Evolutionary conservation across 1,140 invertebrate species (phyloP).

Genomic region (Trichonephila clavipes): DNA sequence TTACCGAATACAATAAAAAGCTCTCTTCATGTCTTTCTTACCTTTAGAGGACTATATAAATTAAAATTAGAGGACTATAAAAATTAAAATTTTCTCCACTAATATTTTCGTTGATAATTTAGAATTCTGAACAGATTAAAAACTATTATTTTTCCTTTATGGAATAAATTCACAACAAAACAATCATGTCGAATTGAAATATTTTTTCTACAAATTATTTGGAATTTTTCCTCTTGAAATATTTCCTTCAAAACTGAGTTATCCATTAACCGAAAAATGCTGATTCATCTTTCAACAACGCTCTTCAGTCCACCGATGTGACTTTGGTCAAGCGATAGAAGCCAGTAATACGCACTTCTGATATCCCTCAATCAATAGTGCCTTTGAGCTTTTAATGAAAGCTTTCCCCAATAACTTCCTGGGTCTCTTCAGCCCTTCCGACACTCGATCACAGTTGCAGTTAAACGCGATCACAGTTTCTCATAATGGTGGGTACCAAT

Average conservation of each 20-base stretch:
- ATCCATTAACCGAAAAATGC: neutral
- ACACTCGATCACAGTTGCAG: neutral
- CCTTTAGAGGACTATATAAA: too few relatives aligned
- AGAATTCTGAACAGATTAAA: too few relatives aligned
- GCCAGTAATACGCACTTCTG: neutral
- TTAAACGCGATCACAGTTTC: neutral
- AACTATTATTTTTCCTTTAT: too few relatives aligned
- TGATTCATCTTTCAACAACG: neutral
- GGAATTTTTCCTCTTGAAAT: neutral
- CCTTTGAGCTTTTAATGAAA: slow-evolving; percentile 33
- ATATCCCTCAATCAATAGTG: slow-evolving; percentile 9
- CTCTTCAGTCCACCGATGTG: neutral
- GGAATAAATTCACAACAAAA: too few relatives aligned
- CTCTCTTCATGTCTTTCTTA: too few relatives aligned
- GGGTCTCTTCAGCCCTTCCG: neutral
- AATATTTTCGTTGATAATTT: too few relatives aligned
- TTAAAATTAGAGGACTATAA: too few relatives aligned
- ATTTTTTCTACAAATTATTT: neutral
- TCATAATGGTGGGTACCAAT: slow-evolving; percentile 17
- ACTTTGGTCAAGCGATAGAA: neutral
- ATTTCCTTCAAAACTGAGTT: neutral
- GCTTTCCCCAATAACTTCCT: neutral
- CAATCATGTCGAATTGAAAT: neutral
- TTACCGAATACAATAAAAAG: too few relatives aligned
- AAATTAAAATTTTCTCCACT: too few relatives aligned